Conservation (phyloP, 2,113 vertebrate genomes). For the Trochalopteron elliotii region DNA sequence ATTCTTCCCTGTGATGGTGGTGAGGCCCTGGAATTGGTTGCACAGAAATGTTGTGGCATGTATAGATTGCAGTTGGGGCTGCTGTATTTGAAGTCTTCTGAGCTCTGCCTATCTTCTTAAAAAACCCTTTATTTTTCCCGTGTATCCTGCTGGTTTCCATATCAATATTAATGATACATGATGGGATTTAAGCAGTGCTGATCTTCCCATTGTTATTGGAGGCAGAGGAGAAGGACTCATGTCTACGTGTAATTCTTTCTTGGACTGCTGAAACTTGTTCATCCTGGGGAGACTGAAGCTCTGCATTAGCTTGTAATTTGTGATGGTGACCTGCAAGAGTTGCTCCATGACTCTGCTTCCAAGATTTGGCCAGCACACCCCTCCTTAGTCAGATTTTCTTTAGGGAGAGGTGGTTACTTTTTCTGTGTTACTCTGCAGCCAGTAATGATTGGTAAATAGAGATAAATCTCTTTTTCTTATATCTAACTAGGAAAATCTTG, state of each 20-base stretch:
- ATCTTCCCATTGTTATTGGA: not conserved
- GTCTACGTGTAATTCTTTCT: not conserved
- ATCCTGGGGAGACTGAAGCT: not conserved
- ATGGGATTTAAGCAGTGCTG: too few species aligned
- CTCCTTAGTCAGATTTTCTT: not conserved
- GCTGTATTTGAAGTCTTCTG: not conserved
- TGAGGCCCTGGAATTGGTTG: not conserved
- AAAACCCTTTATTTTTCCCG: not conserved
- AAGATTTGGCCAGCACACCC: not conserved
- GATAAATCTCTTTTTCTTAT: not conserved
- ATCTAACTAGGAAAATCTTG: not conserved
- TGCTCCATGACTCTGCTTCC: not conserved
- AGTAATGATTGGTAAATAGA: not conserved
- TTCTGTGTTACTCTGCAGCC: not conserved
- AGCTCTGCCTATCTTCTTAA: not conserved
- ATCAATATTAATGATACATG: not conserved
- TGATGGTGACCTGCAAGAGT: not conserved
- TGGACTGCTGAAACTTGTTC: not conserved
- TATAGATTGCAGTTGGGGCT: not conserved
- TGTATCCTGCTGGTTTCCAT: not conserved
- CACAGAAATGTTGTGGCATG: not conserved
- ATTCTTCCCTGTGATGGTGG: not conserved
- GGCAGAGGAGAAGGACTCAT: not conserved
- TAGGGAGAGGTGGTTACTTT: not conserved
- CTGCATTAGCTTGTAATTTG: not conserved